Evolutionary conservation across 2,113 vertebrate species (phyloP), one percentile per base, ranked within the genome.

Genomic region (Amphiprion percula): DNA sequence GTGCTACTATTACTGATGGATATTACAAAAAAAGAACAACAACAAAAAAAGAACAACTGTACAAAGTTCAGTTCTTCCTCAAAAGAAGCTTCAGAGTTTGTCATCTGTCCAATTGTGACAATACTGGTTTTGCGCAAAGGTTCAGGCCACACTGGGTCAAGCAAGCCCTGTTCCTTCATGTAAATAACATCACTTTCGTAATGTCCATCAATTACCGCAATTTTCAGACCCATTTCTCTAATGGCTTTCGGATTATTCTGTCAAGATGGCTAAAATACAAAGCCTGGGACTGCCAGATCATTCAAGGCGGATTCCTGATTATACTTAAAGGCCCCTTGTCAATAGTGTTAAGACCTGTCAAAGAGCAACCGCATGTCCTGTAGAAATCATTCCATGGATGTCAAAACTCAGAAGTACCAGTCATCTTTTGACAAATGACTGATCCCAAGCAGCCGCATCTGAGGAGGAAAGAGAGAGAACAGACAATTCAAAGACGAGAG

Each of bases 1-100:
- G 82, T 92, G 90, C 91, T 93, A 91, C 90, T 58, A 60, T 90
- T 54, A 74, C 69, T 24, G n/a, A 68, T 68, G 65, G 68, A 73
- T 76, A 50, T 86, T 73, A 86, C 53, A 81, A 79, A 85, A 87
- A 71, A 21, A 52, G 79, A 67, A 75, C 21, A 61, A 78, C 71
- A 23, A 56, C 80, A 68, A 67, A 81, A 81, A 67, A 75, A 28
- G 53, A 61, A 78, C 71, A 23, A 56, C 80, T 91, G 87, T 91
- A 93, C 91, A 91, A 82, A 88, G 81, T 80, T 82, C 62, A 80
- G 65, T 44, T 82, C 56, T 66, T 82, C 52, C 67, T 79, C 62
- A 65, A 77, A 83, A 82, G 77, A 81, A 52, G 68, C 72, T 50
- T 68, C 58, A 58, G 37, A 63, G 58, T 77, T 68, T 30, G 50